A percentile compares a stretch with the other conserved stretches of the same genome.
Conservation (phyloP, 23 tunicate species). For the Botrylloides violaceus region DNA sequence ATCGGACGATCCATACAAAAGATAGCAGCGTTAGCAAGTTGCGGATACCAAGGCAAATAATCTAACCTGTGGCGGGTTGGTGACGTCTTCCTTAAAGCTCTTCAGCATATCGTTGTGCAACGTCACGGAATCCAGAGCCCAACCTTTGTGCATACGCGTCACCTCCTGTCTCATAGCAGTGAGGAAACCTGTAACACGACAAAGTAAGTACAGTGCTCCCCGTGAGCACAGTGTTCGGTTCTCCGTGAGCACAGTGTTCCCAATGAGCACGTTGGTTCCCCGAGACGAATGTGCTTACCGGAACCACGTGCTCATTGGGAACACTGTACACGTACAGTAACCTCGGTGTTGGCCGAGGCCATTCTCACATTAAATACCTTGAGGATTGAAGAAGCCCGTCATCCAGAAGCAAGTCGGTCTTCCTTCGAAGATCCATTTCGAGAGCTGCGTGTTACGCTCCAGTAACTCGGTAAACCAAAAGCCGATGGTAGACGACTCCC, state of each 20-base stretch:
- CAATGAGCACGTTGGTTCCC: no score
- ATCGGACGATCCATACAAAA: no score
- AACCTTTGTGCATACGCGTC: slow-evolving; percentile 99
- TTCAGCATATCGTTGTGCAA: slow-evolving; percentile 91
- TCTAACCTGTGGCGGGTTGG: slow-evolving; percentile 60
- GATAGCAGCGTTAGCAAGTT: no score
- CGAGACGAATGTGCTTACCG: no score
- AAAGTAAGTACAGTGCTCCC: no score
- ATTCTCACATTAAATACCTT: slow-evolving; percentile 32
- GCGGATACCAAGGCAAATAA: no score
- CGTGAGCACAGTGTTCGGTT: no score
- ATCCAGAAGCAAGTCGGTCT: slow-evolving; percentile 98
- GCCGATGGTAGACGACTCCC: slow-evolving; percentile 98
- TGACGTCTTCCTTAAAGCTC: slow-evolving; percentile 79
- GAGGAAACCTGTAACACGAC: slow-evolving; percentile 53
- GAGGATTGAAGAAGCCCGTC: slow-evolving; percentile 98
- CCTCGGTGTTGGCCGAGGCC: not conserved
- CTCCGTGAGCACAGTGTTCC: no score
- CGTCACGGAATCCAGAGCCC: slow-evolving; percentile 98
- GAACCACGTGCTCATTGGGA: no score
- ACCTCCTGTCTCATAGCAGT: slow-evolving; percentile 99
- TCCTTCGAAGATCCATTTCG: slow-evolving; percentile 84
- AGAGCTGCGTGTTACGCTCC: slow-evolving; percentile 83
- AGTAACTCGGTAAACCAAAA: slow-evolving; percentile 97
- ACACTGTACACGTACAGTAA: not conserved